Base-by-base conservation (phyloP, 2,888 invertebrate species). In the Rotaria sp. region DNA sequence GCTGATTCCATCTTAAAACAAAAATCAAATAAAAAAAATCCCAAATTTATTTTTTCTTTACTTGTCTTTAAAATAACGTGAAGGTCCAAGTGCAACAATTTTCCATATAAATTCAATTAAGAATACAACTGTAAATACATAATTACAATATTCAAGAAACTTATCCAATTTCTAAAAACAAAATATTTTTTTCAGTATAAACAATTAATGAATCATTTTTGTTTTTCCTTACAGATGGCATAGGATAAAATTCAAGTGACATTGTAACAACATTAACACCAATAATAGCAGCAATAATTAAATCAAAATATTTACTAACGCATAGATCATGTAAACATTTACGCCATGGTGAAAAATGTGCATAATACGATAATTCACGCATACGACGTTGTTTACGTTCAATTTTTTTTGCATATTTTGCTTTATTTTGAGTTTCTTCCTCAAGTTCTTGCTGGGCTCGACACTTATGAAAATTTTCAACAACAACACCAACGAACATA, bases 401-500 rank as follows among this genome's bases (percentile, higher is more conserved):
- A 94, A 97, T 94, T 91, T 97, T 97, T 86, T 96, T 93, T 1
- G 95, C 95, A 88, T 97, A 93, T 91, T 97, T 97, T 0, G 96
- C 96, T 1, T n/a, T n/a, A n/a, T 97, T 93, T 84, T 96, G 93
- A 2, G 96, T 96, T 89, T 96, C 93, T 91, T 98, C 97, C 91
- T 99, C 99, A 90, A 96, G 96, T 90, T 99, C 99, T 90, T 99
- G 97, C 90, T 97, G 97, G 90, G 98, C 98, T 52, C 99, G 94
- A 92, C 99, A 99, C 87, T 99, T 92, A 91, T 99, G 99, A 91
- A 99, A 99, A 92, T 99, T 99, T 92, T 99, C 99, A 38, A 99
- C 99, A 35, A 99, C 99, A 21, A 99, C 99, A 87, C 99, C 99
- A 88, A 99, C 99, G 91, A 99, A 99, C 99, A 99, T 99, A 93